These are phyloP conservation scores for Diuraphis noxia DNA, from an alignment of 1,140 invertebrate genomes.

Conservation along the genomic window DNA sequence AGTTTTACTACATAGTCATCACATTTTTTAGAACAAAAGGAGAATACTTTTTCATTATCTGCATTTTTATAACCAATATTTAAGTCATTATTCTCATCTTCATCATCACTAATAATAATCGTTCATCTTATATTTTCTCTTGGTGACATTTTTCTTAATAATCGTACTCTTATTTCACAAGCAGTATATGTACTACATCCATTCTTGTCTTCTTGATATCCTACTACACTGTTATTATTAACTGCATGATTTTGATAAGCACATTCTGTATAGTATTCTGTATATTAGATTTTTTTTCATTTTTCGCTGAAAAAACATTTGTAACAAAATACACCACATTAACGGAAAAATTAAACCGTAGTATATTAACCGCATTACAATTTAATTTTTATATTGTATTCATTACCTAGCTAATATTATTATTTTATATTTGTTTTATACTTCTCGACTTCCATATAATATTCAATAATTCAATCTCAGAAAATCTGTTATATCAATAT, in stretches of 20 bases:
- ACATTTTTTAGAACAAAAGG: background rate
- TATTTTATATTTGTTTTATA: background rate
- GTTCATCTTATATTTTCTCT: background rate
- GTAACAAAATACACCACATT: background rate
- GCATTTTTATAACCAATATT: background rate
- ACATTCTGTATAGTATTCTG: background rate
- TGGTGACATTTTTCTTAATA: background rate
- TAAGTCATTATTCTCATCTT: background rate
- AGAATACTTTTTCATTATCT: constrained; percentile 1
- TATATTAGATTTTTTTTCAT: background rate
- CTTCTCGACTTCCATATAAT: background rate
- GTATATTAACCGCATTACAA: background rate
- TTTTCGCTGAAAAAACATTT: background rate
- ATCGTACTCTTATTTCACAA: background rate
- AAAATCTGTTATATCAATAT: background rate
- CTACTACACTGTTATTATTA: background rate
- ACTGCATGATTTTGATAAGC: background rate
- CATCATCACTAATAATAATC: background rate
- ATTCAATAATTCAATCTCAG: background rate
- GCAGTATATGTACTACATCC: background rate
- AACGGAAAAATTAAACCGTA: background rate
- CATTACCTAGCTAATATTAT: background rate
- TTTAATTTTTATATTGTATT: background rate
- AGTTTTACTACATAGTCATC: background rate
- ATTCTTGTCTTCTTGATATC: background rate